Conservation (phyloP, 2,113 vertebrate genomes). For the Hippotragus niger region DNA sequence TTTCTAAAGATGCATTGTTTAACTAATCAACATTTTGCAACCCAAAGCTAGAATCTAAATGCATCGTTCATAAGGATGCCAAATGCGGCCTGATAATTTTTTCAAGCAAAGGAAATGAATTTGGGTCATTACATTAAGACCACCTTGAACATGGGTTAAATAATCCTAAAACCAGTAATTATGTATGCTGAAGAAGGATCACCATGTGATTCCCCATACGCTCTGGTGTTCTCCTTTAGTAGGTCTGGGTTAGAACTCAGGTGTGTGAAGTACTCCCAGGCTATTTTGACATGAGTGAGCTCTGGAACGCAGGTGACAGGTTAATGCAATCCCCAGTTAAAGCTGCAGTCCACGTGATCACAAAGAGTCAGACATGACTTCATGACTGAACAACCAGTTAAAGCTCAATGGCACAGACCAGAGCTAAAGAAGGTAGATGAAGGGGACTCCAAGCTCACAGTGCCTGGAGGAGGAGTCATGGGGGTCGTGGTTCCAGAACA, state of each 20-base stretch:
- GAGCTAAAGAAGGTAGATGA: neutral
- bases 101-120: neutral
- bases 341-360: neutral
- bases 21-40: neutral
- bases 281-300: neutral
- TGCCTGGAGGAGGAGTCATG: fast-evolving
- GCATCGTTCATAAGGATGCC: neutral
- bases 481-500: neutral
- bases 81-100: neutral
- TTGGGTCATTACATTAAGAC: neutral
- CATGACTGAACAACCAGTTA: neutral
- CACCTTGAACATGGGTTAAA: neutral
- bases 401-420: neutral
- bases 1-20: neutral
- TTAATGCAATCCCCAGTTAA: neutral
- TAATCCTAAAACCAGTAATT: neutral
- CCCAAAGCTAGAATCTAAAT: neutral
- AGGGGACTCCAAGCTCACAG: neutral
- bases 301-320: neutral
- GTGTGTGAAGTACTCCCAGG: fast-evolving
- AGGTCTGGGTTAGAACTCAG: neutral
- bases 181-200: neutral
- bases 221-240: neutral
- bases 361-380: neutral
- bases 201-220: fast-evolving